Conservation (phyloP, 2,888 invertebrate species). For the Spisula solida region DNA sequence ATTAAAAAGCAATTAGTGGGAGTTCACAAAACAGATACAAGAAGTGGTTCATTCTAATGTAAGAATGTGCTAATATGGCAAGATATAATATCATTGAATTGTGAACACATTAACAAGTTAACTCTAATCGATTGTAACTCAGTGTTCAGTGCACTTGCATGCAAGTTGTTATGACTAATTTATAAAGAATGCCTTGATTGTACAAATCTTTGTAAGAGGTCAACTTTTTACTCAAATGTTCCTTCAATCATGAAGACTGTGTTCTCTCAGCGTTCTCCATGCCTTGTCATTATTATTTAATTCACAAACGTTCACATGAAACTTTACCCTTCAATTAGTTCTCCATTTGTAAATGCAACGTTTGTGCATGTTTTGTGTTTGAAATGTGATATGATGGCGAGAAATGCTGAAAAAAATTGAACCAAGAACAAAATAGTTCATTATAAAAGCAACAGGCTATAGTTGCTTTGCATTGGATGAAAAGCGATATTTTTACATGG, state of each 20-base stretch:
- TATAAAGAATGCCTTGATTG: neutral
- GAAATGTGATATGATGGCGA: constrained; percentile 21
- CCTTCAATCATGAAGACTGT: neutral
- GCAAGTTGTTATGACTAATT: neutral
- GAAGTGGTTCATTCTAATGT: no score
- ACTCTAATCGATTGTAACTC: neutral
- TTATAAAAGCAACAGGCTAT: neutral
- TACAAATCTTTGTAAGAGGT: neutral
- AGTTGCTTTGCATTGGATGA: neutral
- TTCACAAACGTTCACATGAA: constrained; percentile 33
- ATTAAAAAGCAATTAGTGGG: constrained; percentile 24
- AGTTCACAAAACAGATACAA: no score
- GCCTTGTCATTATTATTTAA: neutral
- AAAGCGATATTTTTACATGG: constrained; percentile 4
- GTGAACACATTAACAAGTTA: neutral
- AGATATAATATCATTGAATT: no score
- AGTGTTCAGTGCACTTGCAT: neutral
- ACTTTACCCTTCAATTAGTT: constrained; percentile 24
- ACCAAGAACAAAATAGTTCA: neutral
- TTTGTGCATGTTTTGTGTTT: constrained; percentile 28
- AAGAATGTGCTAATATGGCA: no score
- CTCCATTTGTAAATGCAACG: constrained; percentile 30
- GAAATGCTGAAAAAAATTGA: neutral
- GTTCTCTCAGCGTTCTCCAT: neutral
- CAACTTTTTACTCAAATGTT: neutral